Percentiles rank a stretch among this genome's conserved stretches.
Conservation (phyloP, 2,888 invertebrate species). For the Lycaena phlaeas region DNA sequence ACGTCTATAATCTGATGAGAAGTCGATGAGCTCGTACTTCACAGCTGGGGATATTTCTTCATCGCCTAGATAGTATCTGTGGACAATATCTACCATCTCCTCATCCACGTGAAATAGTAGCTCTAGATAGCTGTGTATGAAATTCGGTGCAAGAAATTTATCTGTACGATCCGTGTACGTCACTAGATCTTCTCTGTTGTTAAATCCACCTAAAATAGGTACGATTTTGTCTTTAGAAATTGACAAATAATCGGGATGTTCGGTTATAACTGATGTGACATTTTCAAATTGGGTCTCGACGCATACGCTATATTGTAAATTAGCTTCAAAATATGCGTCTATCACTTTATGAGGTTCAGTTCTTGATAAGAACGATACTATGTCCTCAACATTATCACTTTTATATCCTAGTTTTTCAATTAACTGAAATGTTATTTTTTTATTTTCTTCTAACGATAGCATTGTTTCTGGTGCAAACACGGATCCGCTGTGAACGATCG, state of each 20-base stretch:
- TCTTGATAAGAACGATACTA: neutral
- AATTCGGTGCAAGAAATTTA: neutral
- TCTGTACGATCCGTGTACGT: neutral
- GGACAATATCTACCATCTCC: constrained; percentile 4
- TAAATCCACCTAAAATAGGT: constrained; percentile 1
- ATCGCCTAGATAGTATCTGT: constrained; percentile 4
- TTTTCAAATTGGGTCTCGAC: neutral
- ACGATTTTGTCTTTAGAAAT: neutral
- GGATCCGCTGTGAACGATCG: neutral
- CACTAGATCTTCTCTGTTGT: neutral
- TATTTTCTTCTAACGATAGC: neutral
- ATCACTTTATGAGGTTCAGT: neutral
- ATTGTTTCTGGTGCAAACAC: neutral
- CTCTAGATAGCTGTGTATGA: neutral
- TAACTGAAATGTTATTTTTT: neutral
- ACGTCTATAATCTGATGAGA: constrained; percentile 3
- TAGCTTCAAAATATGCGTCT: neutral
- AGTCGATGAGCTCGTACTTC: constrained; percentile 1
- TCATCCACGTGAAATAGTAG: neutral
- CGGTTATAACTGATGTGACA: neutral
- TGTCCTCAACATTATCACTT: neutral
- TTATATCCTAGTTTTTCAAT: neutral
- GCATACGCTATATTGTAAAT: neutral
- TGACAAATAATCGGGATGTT: neutral
- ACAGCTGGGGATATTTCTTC: neutral